phyloP scores from a whole-genome alignment of 2,888 invertebrate genomes.

The Lomographa bimaculata region DNA sequence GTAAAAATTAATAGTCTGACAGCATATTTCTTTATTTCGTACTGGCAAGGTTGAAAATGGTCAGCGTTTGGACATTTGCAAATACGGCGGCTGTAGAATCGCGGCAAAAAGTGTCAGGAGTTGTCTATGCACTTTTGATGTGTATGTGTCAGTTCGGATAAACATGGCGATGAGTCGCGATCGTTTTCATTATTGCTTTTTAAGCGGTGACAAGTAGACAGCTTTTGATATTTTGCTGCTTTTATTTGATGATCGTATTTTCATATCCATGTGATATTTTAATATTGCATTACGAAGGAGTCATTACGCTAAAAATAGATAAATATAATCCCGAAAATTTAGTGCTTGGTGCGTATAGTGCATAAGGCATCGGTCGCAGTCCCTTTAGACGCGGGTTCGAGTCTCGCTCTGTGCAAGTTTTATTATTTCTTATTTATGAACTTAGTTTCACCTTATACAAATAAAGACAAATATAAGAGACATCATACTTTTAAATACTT shows the following conservation, averaged over 20 bases:
- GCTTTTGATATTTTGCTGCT: conserved; percentile 37
- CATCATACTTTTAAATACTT: too few species aligned
- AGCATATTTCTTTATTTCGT: conserved; percentile 21
- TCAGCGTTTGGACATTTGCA: conserved; percentile 24
- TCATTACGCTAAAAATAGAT: too few species aligned
- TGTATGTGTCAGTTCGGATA: conserved; percentile 43
- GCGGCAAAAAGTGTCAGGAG: conserved; percentile 58
- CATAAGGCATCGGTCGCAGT: too few species aligned
- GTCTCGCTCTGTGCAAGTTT: too few species aligned
- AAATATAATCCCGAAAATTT: too few species aligned
- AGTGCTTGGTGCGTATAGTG: too few species aligned
- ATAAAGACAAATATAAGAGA: too few species aligned
- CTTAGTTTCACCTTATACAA: too few species aligned
- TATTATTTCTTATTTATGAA: too few species aligned
- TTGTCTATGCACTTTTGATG: conserved; percentile 72
- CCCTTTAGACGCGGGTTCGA: too few species aligned
- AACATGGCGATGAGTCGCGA: conserved; percentile 50
- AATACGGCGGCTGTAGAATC: conserved; percentile 21
- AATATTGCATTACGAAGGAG: too few species aligned
- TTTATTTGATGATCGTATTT: conserved; percentile 38
- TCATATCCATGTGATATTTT: too few species aligned
- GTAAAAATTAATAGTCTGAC: conserved; percentile 45
- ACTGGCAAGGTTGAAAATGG: conserved; percentile 27
- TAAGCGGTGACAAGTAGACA: conserved; percentile 41
- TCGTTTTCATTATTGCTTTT: conserved; percentile 57